Conservation (phyloP, 2,113 vertebrate genomes). For the Myrmecobius fasciatus region DNA sequence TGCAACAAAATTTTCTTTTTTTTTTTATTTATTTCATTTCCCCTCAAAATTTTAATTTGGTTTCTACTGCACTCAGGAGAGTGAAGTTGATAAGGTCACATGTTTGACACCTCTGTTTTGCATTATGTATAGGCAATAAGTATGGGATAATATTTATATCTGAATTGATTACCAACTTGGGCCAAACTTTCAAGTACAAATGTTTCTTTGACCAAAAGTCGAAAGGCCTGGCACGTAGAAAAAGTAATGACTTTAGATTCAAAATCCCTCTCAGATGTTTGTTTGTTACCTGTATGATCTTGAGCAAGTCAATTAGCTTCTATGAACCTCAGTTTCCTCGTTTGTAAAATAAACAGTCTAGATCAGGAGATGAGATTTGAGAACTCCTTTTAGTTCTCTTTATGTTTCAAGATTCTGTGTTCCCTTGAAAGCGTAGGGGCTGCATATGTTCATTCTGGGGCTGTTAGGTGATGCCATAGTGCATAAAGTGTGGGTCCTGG, state of each 20-base stretch:
- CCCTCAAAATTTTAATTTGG: neutral
- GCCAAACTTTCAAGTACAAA: neutral
- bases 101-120: neutral
- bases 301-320: neutral
- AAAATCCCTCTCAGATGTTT: neutral
- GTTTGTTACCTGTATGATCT: neutral
- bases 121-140: neutral
- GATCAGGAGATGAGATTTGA: neutral
- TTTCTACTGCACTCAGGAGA: neutral
- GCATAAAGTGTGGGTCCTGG: neutral
- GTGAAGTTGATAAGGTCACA: neutral
- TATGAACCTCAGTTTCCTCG: neutral
- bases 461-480: neutral
- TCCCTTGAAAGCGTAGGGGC: neutral
- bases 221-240: neutral
- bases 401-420: neutral
- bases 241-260: neutral
- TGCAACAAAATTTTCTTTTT: neutral
- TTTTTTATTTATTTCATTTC: neutral
- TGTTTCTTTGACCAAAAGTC: neutral
- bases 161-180: neutral
- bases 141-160: neutral
- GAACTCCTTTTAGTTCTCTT: neutral
- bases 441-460: neutral
- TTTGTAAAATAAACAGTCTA: neutral